A percentile compares a stretch with the other conserved stretches of the same genome.
Evolutionary conservation across 2,888 invertebrate species (phyloP).

Genomic region (Sabellastarte sp.): DNA sequence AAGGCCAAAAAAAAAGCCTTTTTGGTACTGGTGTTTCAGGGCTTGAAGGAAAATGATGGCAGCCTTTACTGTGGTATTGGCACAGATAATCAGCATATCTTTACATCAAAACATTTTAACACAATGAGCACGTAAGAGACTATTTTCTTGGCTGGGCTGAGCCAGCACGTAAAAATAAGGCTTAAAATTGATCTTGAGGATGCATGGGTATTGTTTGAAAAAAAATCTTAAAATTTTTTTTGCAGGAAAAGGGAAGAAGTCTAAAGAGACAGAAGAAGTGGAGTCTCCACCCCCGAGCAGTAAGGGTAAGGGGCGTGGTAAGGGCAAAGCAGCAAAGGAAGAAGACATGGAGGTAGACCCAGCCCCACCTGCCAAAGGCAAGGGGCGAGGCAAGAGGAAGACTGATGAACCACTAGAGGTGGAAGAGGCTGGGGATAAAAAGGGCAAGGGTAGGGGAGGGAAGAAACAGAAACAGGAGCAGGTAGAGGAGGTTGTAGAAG

Average conservation of each 20-base stretch:
- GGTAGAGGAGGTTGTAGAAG: conserved; percentile 16
- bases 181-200: too few relatives aligned
- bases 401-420: background rate
- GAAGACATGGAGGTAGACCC: background rate
- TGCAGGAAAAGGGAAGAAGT: conserved; percentile 18
- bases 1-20: too few relatives aligned
- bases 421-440: background rate
- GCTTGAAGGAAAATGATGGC: too few relatives aligned
- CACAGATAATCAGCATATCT: too few relatives aligned
- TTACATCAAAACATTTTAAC: too few relatives aligned
- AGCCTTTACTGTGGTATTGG: too few relatives aligned
- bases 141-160: too few relatives aligned
- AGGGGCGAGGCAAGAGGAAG: conserved; percentile 1
- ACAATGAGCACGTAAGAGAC: too few relatives aligned
- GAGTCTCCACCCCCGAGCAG: conserved; percentile 7
- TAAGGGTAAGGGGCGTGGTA: conserved; percentile 17
- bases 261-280: conserved; percentile 8
- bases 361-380: background rate
- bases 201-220: too few relatives aligned
- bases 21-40: too few relatives aligned
- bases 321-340: conserved; percentile 21
- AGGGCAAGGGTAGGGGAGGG: background rate
- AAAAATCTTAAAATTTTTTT: too few relatives aligned
- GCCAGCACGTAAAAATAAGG: too few relatives aligned
- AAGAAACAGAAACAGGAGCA: background rate